These are phyloP conservation scores for Strigamia crassipes DNA, from an alignment of 2,888 invertebrate species.

Conservation along the genomic window DNA sequence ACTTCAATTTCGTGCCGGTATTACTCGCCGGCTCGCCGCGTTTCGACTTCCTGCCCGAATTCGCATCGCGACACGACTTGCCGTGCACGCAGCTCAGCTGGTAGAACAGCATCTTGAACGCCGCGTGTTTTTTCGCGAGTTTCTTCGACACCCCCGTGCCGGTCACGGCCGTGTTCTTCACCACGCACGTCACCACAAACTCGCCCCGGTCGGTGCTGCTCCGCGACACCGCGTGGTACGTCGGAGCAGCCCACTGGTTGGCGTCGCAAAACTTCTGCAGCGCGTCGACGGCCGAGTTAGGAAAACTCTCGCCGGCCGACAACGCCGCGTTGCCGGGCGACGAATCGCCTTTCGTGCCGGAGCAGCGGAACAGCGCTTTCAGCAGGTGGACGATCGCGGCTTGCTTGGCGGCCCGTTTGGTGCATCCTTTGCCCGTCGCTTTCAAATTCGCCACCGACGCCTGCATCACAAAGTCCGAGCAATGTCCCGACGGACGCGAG, in stretches of 20 bases:
- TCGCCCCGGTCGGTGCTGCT: not conserved
- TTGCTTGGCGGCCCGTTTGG: not conserved
- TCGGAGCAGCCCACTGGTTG: not conserved
- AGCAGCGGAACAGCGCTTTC: not conserved
- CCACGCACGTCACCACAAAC: not conserved
- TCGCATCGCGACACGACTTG: not conserved
- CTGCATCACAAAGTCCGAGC: not conserved
- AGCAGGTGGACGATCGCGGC: not conserved
- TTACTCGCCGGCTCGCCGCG: not conserved
- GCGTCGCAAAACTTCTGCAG: not conserved
- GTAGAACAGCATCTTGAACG: not conserved
- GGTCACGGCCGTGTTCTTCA: not conserved
- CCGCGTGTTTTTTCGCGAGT: not conserved
- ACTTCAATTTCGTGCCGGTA: not conserved
- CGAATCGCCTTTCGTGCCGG: not conserved
- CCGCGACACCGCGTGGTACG: not conserved
- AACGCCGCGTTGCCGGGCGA: not conserved
- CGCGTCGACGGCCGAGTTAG: not conserved
- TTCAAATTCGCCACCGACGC: not conserved
- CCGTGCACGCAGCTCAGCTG: not conserved
- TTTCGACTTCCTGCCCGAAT: not conserved
- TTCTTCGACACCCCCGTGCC: not conserved
- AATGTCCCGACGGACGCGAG: not conserved
- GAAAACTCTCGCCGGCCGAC: not conserved
- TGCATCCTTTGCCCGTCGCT: not conserved